phyloP scores from a whole-genome alignment of 2,113 vertebrate genomes.

The Elachura formosa region DNA sequence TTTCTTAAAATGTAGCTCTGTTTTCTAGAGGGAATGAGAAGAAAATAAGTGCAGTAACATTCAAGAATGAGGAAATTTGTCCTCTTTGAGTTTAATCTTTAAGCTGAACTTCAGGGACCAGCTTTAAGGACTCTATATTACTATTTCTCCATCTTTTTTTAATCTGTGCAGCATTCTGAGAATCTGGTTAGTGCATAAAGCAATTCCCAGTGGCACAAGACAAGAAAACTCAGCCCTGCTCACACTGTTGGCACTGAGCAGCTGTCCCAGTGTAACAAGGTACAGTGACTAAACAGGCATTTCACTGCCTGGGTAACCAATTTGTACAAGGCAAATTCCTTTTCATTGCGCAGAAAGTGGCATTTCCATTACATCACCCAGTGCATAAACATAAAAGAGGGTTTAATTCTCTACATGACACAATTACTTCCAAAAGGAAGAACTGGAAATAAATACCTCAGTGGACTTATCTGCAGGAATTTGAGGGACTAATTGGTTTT shows the following conservation, averaged over 20 bases:
- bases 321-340: not conserved
- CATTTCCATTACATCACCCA: not conserved
- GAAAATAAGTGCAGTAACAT: not conserved
- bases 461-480: not conserved
- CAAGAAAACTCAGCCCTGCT: not conserved
- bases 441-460: not conserved
- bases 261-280: not conserved
- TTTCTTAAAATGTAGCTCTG: not conserved
- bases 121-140: not conserved
- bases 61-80: not conserved
- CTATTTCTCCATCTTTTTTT: not conserved
- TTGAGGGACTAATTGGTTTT: not conserved
- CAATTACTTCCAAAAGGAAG: slow-evolving; percentile 11
- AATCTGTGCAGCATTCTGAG: not conserved
- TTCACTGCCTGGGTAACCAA: not conserved
- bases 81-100: not conserved
- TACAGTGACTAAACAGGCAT: not conserved
- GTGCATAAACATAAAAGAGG: not conserved
- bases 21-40: not conserved
- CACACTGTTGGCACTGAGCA: not conserved
- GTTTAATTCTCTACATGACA: not conserved
- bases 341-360: not conserved
- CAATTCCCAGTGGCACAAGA: not conserved
- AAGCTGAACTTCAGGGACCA: not conserved
- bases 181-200: not conserved